Percentiles rank a stretch among this genome's conserved stretches.
phyloP scores from a whole-genome alignment of 2,888 invertebrate species.

The Macrosoma leucophasiata region DNA sequence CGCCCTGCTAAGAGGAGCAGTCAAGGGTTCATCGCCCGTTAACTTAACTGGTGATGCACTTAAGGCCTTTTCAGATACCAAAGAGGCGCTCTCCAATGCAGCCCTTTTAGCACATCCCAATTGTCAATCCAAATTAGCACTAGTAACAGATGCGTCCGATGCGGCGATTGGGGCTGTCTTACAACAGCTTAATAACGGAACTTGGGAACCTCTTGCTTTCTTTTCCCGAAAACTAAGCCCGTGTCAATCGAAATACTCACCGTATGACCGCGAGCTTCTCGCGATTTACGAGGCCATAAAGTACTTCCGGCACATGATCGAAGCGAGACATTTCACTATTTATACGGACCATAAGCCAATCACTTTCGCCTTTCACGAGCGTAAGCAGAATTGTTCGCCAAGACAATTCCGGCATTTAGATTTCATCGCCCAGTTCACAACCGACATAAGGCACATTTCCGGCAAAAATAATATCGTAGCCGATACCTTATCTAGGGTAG shows the following conservation, averaged over 20 bases:
- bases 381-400: neutral
- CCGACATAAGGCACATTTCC: conserved; percentile 5
- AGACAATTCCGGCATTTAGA: conserved; percentile 3
- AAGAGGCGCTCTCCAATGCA: too few species aligned
- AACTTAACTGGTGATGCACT: conserved; percentile 23
- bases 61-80: conserved; percentile 3
- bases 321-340: conserved; percentile 33
- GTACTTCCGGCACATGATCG: conserved; percentile 39
- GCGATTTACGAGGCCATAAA: conserved; percentile 38
- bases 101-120: conserved; percentile 23
- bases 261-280: conserved; percentile 43
- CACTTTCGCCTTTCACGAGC: neutral
- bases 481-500: conserved; percentile 16
- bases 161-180: conserved; percentile 26
- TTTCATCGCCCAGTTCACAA: conserved; percentile 8
- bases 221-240: conserved; percentile 36
- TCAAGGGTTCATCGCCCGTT: conserved; percentile 32
- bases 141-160: conserved; percentile 31
- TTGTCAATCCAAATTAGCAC: conserved; percentile 26
- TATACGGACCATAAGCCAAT: conserved; percentile 4
- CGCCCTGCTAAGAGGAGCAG: conserved; percentile 25
- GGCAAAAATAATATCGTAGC: conserved; percentile 3
- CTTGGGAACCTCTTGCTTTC: conserved; percentile 37
- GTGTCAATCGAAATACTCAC: conserved; percentile 33
- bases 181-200: conserved; percentile 12